Conservation (phyloP, 1,140 invertebrate species). For the Cydia splendana region DNA sequence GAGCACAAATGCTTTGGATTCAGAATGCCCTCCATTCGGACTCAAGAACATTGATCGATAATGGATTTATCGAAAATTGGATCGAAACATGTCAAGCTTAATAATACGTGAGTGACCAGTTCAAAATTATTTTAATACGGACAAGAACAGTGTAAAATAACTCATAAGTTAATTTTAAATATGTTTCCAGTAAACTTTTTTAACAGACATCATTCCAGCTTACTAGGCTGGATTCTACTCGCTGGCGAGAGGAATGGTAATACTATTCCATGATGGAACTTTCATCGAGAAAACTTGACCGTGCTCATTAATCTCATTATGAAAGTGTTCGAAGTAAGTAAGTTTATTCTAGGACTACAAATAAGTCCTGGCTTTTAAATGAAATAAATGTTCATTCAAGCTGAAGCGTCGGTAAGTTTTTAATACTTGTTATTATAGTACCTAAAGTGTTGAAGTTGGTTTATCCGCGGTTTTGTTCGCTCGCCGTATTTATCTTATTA, state of each 20-base stretch:
- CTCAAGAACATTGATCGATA: no score
- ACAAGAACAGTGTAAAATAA: no score
- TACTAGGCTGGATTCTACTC: no score
- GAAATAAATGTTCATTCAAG: neutral
- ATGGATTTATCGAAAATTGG: no score
- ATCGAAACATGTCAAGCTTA: no score
- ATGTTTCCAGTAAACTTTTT: no score
- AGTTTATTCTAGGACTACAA: constrained; percentile 1
- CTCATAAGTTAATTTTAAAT: no score
- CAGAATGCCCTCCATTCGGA: no score
- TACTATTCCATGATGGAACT: neutral
- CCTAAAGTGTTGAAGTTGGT: neutral
- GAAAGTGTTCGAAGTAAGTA: neutral
- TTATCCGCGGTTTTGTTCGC: neutral
- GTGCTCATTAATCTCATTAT: neutral
- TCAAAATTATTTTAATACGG: no score
- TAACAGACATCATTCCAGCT: no score
- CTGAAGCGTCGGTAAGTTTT: neutral
- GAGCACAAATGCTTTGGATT: no score
- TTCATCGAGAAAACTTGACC: neutral
- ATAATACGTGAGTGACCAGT: no score
- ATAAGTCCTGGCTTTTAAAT: constrained; percentile 14
- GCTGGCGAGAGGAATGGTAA: neutral
- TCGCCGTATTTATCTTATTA: neutral
- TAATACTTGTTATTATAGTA: neutral